phyloP scores from a whole-genome alignment of 2,797 vertebrate genomes.

The Spinus olivaceus region DNA sequence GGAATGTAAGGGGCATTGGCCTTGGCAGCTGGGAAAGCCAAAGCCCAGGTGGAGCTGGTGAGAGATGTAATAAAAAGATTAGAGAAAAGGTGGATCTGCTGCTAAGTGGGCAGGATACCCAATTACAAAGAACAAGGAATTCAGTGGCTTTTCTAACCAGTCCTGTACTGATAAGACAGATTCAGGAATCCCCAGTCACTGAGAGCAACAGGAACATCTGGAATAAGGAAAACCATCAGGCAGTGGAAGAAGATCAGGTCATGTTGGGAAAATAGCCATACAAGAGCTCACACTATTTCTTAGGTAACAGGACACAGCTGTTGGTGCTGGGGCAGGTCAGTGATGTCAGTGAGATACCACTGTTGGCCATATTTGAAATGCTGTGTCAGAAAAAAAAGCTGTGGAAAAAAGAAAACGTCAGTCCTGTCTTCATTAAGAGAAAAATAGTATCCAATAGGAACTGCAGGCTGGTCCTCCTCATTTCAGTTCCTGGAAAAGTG shows the following conservation, averaged over 20 bases:
- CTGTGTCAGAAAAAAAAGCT: not conserved
- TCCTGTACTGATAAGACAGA: not conserved
- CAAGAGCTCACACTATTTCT: not conserved
- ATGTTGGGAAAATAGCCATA: not conserved
- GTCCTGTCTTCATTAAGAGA: not conserved
- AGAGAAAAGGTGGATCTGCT: not conserved
- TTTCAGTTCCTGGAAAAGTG: not conserved
- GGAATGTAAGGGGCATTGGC: not conserved
- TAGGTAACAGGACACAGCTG: not conserved
- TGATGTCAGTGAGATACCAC: not conserved
- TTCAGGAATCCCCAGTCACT: not conserved
- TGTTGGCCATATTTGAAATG: not conserved
- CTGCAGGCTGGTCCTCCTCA: not conserved
- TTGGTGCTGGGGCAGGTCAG: not conserved
- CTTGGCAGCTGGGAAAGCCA: not conserved
- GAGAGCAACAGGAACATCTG: not conserved
- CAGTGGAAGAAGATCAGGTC: not conserved
- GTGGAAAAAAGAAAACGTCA: not conserved
- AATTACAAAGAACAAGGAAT: not conserved
- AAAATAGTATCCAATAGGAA: not conserved
- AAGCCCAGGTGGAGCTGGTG: not conserved
- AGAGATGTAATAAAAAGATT: not conserved
- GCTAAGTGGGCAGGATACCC: not conserved
- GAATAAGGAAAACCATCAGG: not conserved
- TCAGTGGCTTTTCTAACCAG: not conserved